Percentiles rank a stretch among this genome's conserved stretches.
phyloP scores from a whole-genome alignment of 2,113 vertebrate species.

The Genyomyrus donnyi region DNA sequence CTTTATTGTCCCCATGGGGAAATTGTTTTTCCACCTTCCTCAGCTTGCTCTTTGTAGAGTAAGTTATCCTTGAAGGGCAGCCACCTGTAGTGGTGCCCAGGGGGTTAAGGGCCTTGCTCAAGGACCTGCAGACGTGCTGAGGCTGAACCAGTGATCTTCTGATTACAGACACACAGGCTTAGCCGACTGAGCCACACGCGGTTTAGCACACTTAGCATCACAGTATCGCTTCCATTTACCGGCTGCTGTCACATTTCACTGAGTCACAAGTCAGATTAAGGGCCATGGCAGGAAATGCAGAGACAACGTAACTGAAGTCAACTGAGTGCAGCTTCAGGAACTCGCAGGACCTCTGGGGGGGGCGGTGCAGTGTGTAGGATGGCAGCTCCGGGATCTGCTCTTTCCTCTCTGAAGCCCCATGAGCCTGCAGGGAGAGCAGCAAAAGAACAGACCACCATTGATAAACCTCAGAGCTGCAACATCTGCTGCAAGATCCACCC shows the following conservation, averaged over 20 bases:
- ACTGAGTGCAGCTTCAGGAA: slow-evolving; percentile 27
- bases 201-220: neutral
- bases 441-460: slow-evolving; percentile 25
- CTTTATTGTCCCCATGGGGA: too few relatives aligned
- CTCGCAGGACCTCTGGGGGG: neutral
- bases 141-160: too few relatives aligned
- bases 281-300: neutral
- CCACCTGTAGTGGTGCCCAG: too few relatives aligned
- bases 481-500: slow-evolving; percentile 37
- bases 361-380: slow-evolving; percentile 24
- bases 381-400: slow-evolving; percentile 28
- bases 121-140: too few relatives aligned
- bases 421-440: slow-evolving; percentile 5
- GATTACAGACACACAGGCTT: too few relatives aligned
- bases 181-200: too few relatives aligned
- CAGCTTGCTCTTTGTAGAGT: too few relatives aligned
- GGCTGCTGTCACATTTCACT: neutral
- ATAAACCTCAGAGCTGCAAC: slow-evolving; percentile 24
- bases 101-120: too few relatives aligned
- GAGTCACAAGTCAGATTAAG: neutral
- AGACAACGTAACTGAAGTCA: slow-evolving; percentile 35
- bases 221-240: neutral
- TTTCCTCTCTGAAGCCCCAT: slow-evolving; percentile 39
- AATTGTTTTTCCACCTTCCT: too few relatives aligned
- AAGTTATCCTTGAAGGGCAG: too few relatives aligned